These are phyloP conservation scores for Cordilura impudica DNA, from an alignment of 2,888 invertebrate species.

Conservation along the genomic window DNA sequence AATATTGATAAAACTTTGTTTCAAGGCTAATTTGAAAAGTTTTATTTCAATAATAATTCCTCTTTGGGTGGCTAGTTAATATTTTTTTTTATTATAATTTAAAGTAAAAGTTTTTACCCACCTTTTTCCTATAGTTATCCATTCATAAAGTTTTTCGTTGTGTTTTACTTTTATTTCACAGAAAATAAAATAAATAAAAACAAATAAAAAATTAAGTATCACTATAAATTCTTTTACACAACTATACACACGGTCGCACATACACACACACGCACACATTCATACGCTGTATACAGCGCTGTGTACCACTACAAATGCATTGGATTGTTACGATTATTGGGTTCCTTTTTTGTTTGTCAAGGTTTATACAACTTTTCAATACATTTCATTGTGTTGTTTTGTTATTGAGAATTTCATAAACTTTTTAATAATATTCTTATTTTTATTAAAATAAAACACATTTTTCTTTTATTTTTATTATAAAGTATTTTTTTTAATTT, in stretches of 20 bases:
- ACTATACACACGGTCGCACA: slow-evolving; percentile 21
- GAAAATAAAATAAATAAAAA: slow-evolving; percentile 12
- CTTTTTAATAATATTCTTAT: slow-evolving; percentile 46
- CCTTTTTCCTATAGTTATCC: slow-evolving; percentile 77
- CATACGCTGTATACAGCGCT: slow-evolving; percentile 8
- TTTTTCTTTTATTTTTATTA: slow-evolving; percentile 10
- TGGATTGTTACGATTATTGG: slow-evolving; percentile 34
- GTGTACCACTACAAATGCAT: slow-evolving; percentile 45
- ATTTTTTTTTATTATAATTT: neutral
- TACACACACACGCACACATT: neutral
- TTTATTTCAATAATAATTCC: neutral
- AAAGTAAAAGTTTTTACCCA: slow-evolving; percentile 63
- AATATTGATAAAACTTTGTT: neutral
- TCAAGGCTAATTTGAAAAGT: no score
- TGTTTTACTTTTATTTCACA: slow-evolving; percentile 32
- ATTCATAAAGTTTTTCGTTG: slow-evolving; percentile 68
- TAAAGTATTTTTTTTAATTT: neutral
- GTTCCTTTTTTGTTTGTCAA: slow-evolving; percentile 47
- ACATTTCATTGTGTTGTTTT: slow-evolving; percentile 24
- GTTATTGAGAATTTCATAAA: neutral
- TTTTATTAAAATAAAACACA: slow-evolving; percentile 46
- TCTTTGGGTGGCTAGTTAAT: neutral
- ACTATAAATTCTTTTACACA: slow-evolving; percentile 60
- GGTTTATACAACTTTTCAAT: slow-evolving; percentile 44
- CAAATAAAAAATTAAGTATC: slow-evolving; percentile 20